These are phyloP conservation scores for Agriopis marginaria DNA, from an alignment of 2,888 invertebrate species.

Conservation along the genomic window DNA sequence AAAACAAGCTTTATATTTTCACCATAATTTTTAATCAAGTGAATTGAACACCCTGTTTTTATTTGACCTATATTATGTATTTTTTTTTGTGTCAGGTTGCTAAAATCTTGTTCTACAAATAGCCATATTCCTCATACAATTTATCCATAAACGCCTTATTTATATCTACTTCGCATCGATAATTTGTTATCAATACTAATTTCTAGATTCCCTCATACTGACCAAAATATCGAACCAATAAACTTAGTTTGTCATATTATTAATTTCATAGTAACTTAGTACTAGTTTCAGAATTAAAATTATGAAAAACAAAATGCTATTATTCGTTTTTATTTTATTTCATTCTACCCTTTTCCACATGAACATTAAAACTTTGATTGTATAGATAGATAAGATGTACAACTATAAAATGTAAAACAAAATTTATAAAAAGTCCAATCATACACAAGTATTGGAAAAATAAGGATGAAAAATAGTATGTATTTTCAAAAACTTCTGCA, in stretches of 20 bases:
- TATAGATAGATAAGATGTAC: neutral
- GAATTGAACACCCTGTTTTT: too few relatives aligned
- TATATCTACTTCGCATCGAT: neutral
- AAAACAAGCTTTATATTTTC: too few relatives aligned
- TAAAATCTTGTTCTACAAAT: too few relatives aligned
- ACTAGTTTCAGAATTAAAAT: conserved; percentile 27
- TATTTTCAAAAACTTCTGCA: too few relatives aligned
- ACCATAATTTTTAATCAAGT: too few relatives aligned
- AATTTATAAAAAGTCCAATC: neutral
- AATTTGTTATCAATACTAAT: neutral
- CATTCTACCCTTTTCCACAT: neutral
- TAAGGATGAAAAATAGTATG: neutral
- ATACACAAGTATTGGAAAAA: neutral
- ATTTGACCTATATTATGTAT: too few relatives aligned
- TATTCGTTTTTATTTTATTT: conserved; percentile 7
- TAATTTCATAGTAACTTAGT: conserved; percentile 28
- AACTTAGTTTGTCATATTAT: conserved; percentile 16
- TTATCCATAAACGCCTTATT: neutral
- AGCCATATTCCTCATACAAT: too few relatives aligned
- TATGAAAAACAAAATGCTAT: conserved; percentile 3
- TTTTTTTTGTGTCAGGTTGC: too few relatives aligned
- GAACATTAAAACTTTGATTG: neutral
- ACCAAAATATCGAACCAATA: conserved; percentile 30
- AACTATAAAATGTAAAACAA: neutral
- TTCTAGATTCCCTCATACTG: conserved; percentile 14